Evolutionary conservation across 2,113 vertebrate genomes (phyloP).

Genomic region (Macrotis lagotis): DNA sequence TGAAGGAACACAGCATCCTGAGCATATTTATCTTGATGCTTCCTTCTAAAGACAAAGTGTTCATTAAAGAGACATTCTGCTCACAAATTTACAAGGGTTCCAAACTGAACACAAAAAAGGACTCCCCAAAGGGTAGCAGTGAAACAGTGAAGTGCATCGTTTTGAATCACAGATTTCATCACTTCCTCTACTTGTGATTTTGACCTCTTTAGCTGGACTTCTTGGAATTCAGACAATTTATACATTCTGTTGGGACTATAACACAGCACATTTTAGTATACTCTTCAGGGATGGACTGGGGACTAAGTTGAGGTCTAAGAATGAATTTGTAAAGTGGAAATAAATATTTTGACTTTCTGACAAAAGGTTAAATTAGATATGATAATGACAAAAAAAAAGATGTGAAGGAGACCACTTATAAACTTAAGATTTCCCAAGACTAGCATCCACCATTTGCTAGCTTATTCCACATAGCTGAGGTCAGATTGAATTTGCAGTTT

Average conservation of each 20-base stretch:
- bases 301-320: neutral
- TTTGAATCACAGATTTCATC: fast-evolving
- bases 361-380: neutral
- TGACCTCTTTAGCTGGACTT: fast-evolving
- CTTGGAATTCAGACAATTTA: neutral
- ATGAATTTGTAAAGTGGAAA: neutral
- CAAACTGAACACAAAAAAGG: fast-evolving
- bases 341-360: neutral
- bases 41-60: fast-evolving
- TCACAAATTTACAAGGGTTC: neutral
- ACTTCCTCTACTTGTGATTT: fast-evolving
- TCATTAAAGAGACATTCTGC: fast-evolving
- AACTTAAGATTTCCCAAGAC: neutral
- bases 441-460: neutral
- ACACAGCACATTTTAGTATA: neutral
- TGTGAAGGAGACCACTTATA: fast-evolving
- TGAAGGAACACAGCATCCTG: neutral
- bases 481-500: neutral
- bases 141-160: fast-evolving
- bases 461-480: neutral
- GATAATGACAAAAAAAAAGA: fast-evolving
- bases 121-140: fast-evolving
- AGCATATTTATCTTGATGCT: fast-evolving
- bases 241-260: too few relatives aligned
- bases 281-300: fast-evolving